Conservation (phyloP, 2,113 vertebrate species). For the Arothron firmamentum region DNA sequence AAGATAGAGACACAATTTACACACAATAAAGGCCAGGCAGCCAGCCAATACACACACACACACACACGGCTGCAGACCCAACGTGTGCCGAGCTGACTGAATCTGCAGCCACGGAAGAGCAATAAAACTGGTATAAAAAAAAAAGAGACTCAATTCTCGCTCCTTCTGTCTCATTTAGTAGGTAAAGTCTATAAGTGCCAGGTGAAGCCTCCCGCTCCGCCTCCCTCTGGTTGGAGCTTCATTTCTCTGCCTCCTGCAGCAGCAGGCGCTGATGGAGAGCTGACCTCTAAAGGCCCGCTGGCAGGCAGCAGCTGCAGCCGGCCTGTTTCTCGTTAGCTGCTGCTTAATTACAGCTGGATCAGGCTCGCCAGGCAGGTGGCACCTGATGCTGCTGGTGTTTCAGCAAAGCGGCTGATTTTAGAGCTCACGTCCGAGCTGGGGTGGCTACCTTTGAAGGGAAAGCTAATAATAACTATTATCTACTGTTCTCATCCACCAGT, state of each 20-base stretch:
- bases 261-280: too few relatives aligned
- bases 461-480: too few relatives aligned
- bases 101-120: neutral
- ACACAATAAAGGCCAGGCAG: conserved; percentile 9
- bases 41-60: neutral
- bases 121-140: neutral
- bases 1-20: neutral
- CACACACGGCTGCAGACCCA: conserved; percentile 1
- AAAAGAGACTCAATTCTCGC: too few relatives aligned
- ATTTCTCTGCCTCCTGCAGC: too few relatives aligned
- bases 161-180: too few relatives aligned
- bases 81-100: neutral
- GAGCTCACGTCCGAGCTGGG: too few relatives aligned
- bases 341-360: neutral
- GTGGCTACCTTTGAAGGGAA: too few relatives aligned
- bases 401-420: too few relatives aligned
- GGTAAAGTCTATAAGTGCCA: too few relatives aligned
- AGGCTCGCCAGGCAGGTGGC: too few relatives aligned
- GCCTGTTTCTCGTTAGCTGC: neutral
- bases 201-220: too few relatives aligned
- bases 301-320: neutral
- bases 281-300: neutral
- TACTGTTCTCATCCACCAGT: too few relatives aligned
- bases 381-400: neutral
- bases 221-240: neutral